Conservation (phyloP, 2,113 vertebrate species). For the Ciconia maguari region DNA sequence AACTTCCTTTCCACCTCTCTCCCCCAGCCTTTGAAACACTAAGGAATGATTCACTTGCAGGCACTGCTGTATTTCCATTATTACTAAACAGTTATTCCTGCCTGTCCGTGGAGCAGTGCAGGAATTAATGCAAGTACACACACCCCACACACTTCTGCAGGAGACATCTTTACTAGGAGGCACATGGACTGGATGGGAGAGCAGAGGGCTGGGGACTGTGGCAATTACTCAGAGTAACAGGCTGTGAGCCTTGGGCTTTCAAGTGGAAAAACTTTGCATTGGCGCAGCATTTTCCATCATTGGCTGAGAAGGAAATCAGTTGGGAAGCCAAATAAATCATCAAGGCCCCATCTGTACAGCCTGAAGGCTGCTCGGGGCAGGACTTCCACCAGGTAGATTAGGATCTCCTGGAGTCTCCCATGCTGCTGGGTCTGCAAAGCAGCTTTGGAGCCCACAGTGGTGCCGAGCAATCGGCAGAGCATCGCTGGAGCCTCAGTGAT, state of each 20-base stretch:
- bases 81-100: not conserved
- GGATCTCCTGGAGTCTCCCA: not conserved
- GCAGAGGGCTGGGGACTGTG: not conserved
- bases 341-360: not conserved
- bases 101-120: accelerated
- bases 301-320: not conserved
- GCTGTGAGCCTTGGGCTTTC: not conserved
- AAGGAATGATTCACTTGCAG: not conserved
- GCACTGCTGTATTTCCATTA: not conserved
- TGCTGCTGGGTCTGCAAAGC: not conserved
- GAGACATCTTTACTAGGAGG: not conserved
- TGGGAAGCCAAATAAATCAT: not conserved
- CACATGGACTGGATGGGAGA: not conserved
- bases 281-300: not conserved
- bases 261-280: not conserved
- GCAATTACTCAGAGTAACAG: not conserved
- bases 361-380: accelerated
- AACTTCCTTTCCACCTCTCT: not conserved
- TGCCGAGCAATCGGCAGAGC: not conserved
- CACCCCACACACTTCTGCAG: not conserved
- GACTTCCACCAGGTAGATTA: not conserved
- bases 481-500: not conserved
- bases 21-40: not conserved
- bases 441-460: not conserved
- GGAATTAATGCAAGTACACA: not conserved